Evolutionary conservation across 2,113 vertebrate species (phyloP), one percentile per base, ranked within the genome.

Genomic region (Erinaceus europaeus): DNA sequence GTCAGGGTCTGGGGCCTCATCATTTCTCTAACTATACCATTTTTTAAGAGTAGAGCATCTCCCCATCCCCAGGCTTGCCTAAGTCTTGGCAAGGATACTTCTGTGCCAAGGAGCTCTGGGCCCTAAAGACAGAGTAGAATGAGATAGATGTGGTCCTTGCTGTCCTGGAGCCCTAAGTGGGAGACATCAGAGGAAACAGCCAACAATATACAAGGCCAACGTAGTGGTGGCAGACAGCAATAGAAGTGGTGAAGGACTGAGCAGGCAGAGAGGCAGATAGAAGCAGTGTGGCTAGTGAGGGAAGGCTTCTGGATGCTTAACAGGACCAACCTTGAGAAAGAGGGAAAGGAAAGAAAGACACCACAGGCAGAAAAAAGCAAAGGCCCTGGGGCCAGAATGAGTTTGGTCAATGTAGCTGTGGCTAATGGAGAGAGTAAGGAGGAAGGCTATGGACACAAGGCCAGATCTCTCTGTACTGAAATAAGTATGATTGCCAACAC

Each of bases 191-290:
- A 52, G 52, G 18, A 23, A 21, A 53, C 52, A 53, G 21, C 18
- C 9, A 53, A 53, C 18, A 23, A 23, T 53, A 53, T 53, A 53
- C 52, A 53, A 21, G 11, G 6, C 32, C 9, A 32, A 34, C 11
- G 1, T 0, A 0, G 9, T 0, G 29, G 53, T 21, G 44, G 61
- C 36, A 34, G 18, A 36, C 21, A 14, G 61, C 1, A 20, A 68
- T 20, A 46, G 1, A 5, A 2, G 11, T n/a, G 27, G n/a, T 44
- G 36, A 59, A 59, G 77, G 44, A 13, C 17, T 25, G 27, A 9
- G 17, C 1, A 15, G 75, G 48, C 20, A 4, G 17, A 23, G 32
- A 15, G 17, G 6, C 13, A 18, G 13, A 50, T n/a, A n/a, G n/a
- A n/a, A 38, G n/a, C n/a, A n/a, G 1, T 5, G 14, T 7, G 3